Evolutionary conservation across 92 coral and sea anemone species (phyloP), one percentile per base, ranked within the genome.

Genomic region (Phenganax subtilis): DNA sequence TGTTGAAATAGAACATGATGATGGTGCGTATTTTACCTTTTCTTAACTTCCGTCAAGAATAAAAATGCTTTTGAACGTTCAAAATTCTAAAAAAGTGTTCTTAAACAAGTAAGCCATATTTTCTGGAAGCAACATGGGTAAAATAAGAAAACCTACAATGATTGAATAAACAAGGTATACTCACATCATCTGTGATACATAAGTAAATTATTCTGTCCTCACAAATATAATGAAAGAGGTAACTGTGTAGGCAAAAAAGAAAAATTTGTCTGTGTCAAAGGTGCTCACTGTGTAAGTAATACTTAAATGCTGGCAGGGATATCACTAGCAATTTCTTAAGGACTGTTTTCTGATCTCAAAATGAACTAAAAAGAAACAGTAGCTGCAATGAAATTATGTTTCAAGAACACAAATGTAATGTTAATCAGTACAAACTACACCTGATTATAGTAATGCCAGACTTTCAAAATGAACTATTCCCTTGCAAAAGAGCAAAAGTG

Each of bases 101-200:
- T 71, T 55, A 8, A 52, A 76, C 28, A 31, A 27, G 6, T 58
- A 52, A 56, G 11, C 7, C 65, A 44, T 10, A 11, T 31, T 28
- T 30, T 53, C 31, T n/a, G 16, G 25, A 17, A 10, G 30, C 17
- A 20, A 72, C 8, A 5, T 10, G 72, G 17, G 30, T 15, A 82
- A 6, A 12, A 10, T n/a, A 17, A 44, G 9, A 29, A 6, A 81
- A 7, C 51, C 10, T 47, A 53, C 69, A 30, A 37, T 52, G 51
- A 14, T 37, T 7, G 15, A 51, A 1, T 14, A 3, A 1, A 59
- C 27, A 14, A 59, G 65, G 27, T 14, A 59, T 72, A 72, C 98
- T 94, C 87, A 94, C 98, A 77, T 94, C 96, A 87, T 94, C 98
- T 86, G 98, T 94, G 52, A 94, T 92, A 82, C 98, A 94, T 70